Evolutionary conservation across 2,113 vertebrate species (phyloP).

Genomic region (Hypocryptadius cinnamomeus): DNA sequence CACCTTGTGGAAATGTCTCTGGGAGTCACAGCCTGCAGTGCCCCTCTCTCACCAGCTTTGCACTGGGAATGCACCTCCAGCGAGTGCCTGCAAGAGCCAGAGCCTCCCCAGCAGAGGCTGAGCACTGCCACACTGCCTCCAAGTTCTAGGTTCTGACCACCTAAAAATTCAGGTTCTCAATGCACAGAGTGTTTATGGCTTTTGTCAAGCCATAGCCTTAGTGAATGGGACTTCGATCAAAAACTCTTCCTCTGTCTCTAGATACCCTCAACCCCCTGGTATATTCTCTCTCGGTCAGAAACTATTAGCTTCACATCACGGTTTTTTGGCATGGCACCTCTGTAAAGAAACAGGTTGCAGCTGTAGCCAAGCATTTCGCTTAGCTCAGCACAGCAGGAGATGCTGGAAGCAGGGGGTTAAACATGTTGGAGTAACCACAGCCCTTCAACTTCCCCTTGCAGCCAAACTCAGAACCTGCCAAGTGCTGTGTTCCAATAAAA

Average conservation of each 20-base stretch:
- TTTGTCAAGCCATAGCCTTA: neutral
- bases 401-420: slow-evolving; percentile 42
- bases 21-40: neutral
- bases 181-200: neutral
- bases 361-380: neutral
- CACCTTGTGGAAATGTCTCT: neutral
- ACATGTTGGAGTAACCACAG: neutral
- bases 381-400: neutral
- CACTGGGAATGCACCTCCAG: neutral
- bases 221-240: neutral
- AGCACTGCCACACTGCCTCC: neutral
- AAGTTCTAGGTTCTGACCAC: neutral
- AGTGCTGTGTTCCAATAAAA: slow-evolving; percentile 45
- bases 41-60: neutral
- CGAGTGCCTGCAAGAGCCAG: neutral
- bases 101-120: neutral
- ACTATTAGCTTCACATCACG: neutral
- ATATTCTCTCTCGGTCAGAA: neutral
- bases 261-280: neutral
- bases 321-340: neutral
- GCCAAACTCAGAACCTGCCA: slow-evolving; percentile 37
- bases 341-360: neutral
- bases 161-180: neutral
- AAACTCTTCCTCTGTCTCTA: neutral
- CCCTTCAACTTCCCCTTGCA: neutral